Evolutionary conservation across 2,113 vertebrate species (phyloP).

Genomic region (Thalassarche chlororhynchos): DNA sequence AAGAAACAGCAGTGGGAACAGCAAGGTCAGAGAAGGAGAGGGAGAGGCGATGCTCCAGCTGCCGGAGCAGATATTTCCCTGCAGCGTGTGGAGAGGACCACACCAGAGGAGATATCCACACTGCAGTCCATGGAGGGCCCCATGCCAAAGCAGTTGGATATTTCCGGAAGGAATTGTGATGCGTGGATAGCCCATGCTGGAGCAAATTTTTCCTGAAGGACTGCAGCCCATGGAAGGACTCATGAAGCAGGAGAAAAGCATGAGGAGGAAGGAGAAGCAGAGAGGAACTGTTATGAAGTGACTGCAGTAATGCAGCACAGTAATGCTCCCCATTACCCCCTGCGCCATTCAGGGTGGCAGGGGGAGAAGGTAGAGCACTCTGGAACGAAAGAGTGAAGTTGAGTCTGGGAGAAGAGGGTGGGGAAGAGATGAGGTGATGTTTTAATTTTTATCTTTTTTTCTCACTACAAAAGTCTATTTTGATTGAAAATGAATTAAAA

Average conservation of each 20-base stretch:
- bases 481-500: neutral
- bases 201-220: neutral
- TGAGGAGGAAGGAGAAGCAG: neutral
- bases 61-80: neutral
- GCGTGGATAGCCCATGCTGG: neutral
- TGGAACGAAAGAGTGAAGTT: neutral
- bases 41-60: neutral
- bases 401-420: neutral
- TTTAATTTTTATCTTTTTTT: neutral
- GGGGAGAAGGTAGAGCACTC: neutral
- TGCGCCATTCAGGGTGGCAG: neutral
- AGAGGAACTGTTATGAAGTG: neutral
- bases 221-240: neutral
- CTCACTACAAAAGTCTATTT: neutral
- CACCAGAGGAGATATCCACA: neutral
- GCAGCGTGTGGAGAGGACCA: neutral
- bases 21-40: neutral
- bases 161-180: neutral
- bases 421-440: neutral
- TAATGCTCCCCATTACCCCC: too few species aligned
- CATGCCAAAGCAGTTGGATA: neutral
- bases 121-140: neutral
- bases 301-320: too few species aligned
- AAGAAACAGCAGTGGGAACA: neutral
- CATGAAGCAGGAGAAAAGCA: neutral